Percentiles rank a stretch among this genome's conserved stretches.
phyloP scores from a whole-genome alignment of 2,888 invertebrate genomes.

The Liodrosophila aerea region DNA sequence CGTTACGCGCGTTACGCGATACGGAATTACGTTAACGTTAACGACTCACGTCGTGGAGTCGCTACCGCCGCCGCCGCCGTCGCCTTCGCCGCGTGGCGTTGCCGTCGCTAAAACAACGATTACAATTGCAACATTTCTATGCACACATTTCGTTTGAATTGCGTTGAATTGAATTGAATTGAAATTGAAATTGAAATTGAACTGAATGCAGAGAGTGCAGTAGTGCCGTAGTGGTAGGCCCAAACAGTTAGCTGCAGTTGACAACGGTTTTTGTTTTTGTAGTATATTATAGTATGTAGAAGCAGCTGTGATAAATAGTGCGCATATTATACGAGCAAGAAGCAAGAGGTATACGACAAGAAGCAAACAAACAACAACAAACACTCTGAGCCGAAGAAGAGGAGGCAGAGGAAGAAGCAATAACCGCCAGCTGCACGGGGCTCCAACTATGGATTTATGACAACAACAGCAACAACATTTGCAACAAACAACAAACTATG shows the following conservation, averaged over 20 bases:
- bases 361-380: slow-evolving; percentile 24
- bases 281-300: slow-evolving; percentile 76
- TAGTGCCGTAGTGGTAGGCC: too few species aligned
- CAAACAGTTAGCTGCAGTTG: slow-evolving; percentile 2
- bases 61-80: slow-evolving; percentile 11
- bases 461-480: slow-evolving; percentile 45
- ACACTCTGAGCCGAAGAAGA: slow-evolving; percentile 18
- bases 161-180: too few species aligned
- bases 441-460: slow-evolving; percentile 63
- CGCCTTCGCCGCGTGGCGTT: slow-evolving; percentile 27
- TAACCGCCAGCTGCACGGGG: slow-evolving; percentile 27
- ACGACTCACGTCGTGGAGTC: slow-evolving; percentile 35
- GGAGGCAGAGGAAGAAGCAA: slow-evolving; percentile 9
- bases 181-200: too few species aligned
- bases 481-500: slow-evolving; percentile 50
- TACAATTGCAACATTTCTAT: slow-evolving; percentile 1
- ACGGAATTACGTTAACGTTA: slow-evolving; percentile 37
- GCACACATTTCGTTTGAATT: neutral
- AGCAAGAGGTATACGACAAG: slow-evolving; percentile 69
- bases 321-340: slow-evolving; percentile 70
- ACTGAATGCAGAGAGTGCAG: too few species aligned
- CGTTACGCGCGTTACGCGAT: slow-evolving; percentile 51
- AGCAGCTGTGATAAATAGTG: slow-evolving; percentile 79
- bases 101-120: slow-evolving; percentile 54
- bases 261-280: slow-evolving; percentile 52